Base-by-base conservation (phyloP, 2,888 invertebrate species). In the Orthosia gracilis region DNA sequence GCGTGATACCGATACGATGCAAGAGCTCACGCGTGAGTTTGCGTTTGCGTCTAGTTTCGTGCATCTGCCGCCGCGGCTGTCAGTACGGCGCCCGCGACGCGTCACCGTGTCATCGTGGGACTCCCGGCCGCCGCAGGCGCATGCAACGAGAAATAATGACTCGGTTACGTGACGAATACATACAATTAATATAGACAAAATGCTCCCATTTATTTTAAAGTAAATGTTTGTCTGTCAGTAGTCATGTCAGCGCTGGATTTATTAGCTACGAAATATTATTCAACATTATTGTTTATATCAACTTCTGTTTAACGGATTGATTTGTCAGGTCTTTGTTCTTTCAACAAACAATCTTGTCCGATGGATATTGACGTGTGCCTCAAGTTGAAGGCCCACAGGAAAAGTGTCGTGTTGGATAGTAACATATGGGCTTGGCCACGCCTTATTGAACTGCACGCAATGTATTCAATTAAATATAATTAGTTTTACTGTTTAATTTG, bases 1-100 rank as follows among this genome's bases (percentile, higher is more conserved):
- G 91, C 94, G 95, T 95, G 94, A 92, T 93, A 93, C 91, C 91
- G 90, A 90, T 91, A 87, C 90, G 92, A 91, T 91, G 92, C 91
- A 92, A 92, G 89, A 89, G 83, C 89, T 91, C 94, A 94, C 94
- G 95, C 92, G 94, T 93, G 93, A 88, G 89, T 89, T 85, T 88
- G 87, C 87, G 89, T 89, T 85, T 88, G 87, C 87, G 86, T 91
- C 90, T 88, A 89, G 90, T 47, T 73, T 82, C 93, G 92, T 94
- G 92, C 91, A 92, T 92, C 92, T 89, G 87, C 87, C 84, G 71
- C 45, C 45, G 74, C 63, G 73, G 73, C 76, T 78, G 61, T 82
- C 84, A 82, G 59, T 73, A 63, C 57, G 69, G 76, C 73, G 80
- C 65, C 69, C 59, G 65, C 69, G 79, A 73, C 70, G 76, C 80